Base-by-base conservation (phyloP, 1,140 invertebrate genomes). In the Centruroides vittatus region DNA sequence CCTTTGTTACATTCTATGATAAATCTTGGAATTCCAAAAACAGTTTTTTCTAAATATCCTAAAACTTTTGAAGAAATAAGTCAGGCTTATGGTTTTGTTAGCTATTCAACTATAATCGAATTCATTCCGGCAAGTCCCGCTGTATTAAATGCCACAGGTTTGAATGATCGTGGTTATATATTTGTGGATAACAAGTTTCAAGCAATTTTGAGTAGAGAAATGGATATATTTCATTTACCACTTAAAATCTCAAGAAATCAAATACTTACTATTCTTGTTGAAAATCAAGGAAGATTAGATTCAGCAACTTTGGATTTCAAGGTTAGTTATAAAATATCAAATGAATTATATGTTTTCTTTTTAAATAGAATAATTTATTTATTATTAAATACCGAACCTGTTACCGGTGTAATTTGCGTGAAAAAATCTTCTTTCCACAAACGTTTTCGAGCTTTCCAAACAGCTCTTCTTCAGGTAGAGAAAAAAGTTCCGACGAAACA, bases 131-230 rank as follows among this genome's bases (percentile, higher is more conserved):
- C 75, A 7, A 78, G 82, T 68, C 78, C 82, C 12, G 72, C 78
- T 3, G 41, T 79, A 47, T 69, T 90, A 0, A 68, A 74, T 50
- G 77, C 86, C 11, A 67, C 68, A 3, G 76, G 79, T 35, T 73
- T 86, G 3, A 75, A 79, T 34, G 89, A 93, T 73, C 78, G 86
- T 62, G 86, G 82, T 3, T 79, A 85, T 55, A 80, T 92, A 49
- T 88, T 82, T 70, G 73, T 90, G 1, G 81, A 91, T 71, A 71
- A 79, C 58, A 41, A 35, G 5, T n/a, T 46, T 41, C 67, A 62
- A 60, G 85, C 85, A 47, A 75, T 78, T 5, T 68, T 88, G 9
- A 84, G 80, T 58, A 74, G 86, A 61, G 78, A 78, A 50, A 74
- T 79, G 55, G 72, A 75, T 35, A 73, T 80, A 35, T 78, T 73